phyloP scores from a whole-genome alignment of 2,888 invertebrate species.

The Conomelus anceps region DNA sequence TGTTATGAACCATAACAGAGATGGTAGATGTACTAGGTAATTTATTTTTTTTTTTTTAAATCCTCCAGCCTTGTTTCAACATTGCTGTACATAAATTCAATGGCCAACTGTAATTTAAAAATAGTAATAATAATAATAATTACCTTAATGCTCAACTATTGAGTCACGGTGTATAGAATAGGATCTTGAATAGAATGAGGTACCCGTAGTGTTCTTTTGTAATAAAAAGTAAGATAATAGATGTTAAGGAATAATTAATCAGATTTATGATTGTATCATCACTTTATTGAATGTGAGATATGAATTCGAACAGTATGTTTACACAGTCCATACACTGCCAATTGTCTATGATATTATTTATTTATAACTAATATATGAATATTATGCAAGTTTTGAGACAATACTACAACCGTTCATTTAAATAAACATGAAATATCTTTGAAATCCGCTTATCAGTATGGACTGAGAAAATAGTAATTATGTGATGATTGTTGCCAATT shows the following conservation, averaged over 20 bases:
- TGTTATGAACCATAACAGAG: neutral
- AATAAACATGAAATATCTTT: too few relatives aligned
- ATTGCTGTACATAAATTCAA: too few relatives aligned
- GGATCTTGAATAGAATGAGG: neutral
- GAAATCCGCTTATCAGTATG: too few relatives aligned
- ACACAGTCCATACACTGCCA: too few relatives aligned
- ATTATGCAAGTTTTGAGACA: too few relatives aligned
- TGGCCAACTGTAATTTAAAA: neutral
- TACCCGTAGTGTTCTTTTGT: neutral
- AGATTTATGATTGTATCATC: neutral
- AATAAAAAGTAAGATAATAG: neutral
- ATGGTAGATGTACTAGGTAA: neutral
- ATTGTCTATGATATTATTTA: too few relatives aligned
- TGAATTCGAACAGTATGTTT: too few relatives aligned
- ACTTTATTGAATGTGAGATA: too few relatives aligned
- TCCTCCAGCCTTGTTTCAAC: neutral
- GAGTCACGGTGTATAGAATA: neutral
- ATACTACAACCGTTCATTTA: too few relatives aligned
- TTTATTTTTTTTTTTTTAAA: neutral
- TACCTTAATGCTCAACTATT: neutral
- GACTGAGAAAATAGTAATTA: too few relatives aligned
- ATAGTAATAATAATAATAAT: neutral
- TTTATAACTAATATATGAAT: too few relatives aligned
- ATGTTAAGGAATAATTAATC: neutral
- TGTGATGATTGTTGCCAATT: too few relatives aligned